Evolutionary conservation across 2,797 vertebrate genomes (phyloP).

Genomic region (Gila robusta): DNA sequence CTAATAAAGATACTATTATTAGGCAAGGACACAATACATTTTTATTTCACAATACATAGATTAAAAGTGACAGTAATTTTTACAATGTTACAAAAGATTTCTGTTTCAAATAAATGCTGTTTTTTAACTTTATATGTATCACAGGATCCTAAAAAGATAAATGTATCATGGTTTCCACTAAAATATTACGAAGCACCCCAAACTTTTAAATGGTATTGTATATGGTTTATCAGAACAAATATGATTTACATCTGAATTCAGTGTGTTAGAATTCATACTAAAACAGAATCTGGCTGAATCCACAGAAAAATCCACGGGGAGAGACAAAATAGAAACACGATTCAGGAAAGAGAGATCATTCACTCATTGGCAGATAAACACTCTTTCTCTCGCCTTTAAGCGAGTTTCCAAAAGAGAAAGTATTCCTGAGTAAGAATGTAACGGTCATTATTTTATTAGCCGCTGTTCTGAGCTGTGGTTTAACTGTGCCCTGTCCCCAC

Average conservation of each 20-base stretch:
- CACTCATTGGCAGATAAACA: neutral
- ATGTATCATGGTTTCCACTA: neutral
- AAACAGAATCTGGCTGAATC: neutral
- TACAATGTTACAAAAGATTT: neutral
- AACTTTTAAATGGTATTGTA: neutral
- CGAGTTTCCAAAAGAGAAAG: neutral
- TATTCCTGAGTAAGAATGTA: slow-evolving; percentile 70
- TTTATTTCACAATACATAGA: too few species aligned
- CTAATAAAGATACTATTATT: neutral
- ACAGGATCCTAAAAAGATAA: neutral
- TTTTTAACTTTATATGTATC: neutral
- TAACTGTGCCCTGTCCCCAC: slow-evolving; percentile 69
- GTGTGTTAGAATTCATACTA: neutral
- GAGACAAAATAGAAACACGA: neutral
- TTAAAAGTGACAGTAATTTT: neutral
- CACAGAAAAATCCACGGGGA: neutral
- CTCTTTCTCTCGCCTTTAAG: slow-evolving; percentile 17
- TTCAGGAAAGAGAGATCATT: neutral
- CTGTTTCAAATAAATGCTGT: neutral
- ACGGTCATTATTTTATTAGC: slow-evolving; percentile 75
- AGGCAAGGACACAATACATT: neutral
- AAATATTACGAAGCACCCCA: neutral
- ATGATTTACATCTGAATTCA: neutral
- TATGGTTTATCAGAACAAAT: neutral
- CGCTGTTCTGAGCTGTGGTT: slow-evolving; percentile 72